phyloP scores from a whole-genome alignment of 2,113 vertebrate genomes.

The Leptosomus discolor region DNA sequence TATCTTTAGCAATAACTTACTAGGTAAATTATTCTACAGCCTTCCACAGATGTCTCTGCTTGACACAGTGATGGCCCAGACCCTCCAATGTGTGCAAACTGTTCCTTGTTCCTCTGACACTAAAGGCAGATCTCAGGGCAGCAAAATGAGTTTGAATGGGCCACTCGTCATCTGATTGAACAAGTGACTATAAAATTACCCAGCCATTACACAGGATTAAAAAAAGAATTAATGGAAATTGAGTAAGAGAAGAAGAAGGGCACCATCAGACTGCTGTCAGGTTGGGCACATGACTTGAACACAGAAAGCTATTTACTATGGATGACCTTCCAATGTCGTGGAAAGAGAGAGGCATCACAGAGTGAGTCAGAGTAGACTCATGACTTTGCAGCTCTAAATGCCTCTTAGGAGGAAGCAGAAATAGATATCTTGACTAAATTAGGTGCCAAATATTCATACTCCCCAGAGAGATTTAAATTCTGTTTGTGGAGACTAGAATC shows the following conservation, averaged over 20 bases:
- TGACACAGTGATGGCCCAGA: not conserved
- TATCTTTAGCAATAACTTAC: not conserved
- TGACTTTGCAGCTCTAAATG: not conserved
- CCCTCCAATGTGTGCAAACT: not conserved
- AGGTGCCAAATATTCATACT: not conserved
- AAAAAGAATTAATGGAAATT: not conserved
- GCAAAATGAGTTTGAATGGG: not conserved
- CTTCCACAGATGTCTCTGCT: not conserved
- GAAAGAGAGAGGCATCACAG: not conserved
- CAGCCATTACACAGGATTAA: not conserved
- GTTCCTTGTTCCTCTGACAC: not conserved
- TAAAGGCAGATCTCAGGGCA: not conserved
- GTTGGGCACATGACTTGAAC: not conserved
- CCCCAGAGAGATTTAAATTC: slow-evolving; percentile 3
- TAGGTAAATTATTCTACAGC: not conserved
- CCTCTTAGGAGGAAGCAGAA: not conserved
- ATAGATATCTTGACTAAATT: not conserved
- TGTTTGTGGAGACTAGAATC: not conserved
- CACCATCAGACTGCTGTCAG: not conserved
- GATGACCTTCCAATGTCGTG: not conserved
- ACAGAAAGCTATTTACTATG: not conserved
- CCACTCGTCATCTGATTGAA: not conserved
- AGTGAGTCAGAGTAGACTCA: not conserved
- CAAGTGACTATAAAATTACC: not conserved
- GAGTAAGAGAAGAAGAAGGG: not conserved